A percentile compares a stretch with the other conserved stretches of the same genome.
phyloP scores from a whole-genome alignment of 2,888 invertebrate genomes.

The Synanthedon formicaeformis region DNA sequence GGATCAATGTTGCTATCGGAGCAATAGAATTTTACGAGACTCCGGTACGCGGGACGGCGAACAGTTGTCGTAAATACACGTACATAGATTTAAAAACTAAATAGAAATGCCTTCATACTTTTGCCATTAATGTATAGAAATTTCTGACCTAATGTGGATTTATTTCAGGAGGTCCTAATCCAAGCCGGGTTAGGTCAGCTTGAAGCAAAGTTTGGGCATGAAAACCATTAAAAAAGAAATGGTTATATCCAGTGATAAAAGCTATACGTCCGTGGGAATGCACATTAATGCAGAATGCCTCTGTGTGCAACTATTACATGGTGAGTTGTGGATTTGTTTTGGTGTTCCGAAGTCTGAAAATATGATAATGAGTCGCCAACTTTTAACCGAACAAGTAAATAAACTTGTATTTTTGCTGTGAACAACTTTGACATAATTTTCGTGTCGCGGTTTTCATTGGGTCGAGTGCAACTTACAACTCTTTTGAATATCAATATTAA shows the following conservation, averaged over 20 bases:
- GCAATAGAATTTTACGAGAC: slow-evolving; percentile 66
- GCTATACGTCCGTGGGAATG: slow-evolving; percentile 11
- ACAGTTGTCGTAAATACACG: slow-evolving; percentile 55
- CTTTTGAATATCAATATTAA: too few species aligned
- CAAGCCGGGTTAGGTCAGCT: background rate
- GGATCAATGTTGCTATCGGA: slow-evolving; percentile 55
- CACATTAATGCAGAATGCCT: slow-evolving; percentile 53
- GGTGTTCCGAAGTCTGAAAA: slow-evolving; percentile 52
- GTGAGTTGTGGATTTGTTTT: slow-evolving; percentile 68
- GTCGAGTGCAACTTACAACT: background rate
- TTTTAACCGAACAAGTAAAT: slow-evolving; percentile 26
- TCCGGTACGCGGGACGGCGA: slow-evolving; percentile 54
- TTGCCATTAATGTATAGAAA: too few species aligned
- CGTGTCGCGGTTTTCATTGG: background rate
- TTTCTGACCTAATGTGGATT: too few species aligned
- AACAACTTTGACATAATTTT: background rate
- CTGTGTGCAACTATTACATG: slow-evolving; percentile 47
- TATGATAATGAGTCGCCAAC: slow-evolving; percentile 55
- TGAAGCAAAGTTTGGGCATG: background rate
- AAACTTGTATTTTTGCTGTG: slow-evolving; percentile 32
- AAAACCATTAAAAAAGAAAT: background rate
- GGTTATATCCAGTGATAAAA: slow-evolving; percentile 16
- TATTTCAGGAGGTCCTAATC: too few species aligned
- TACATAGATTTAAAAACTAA: slow-evolving; percentile 8
- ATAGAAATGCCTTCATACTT: too few species aligned